Evolutionary conservation across 2,888 invertebrate genomes (phyloP).

Genomic region (Limnephilus lunatus): DNA sequence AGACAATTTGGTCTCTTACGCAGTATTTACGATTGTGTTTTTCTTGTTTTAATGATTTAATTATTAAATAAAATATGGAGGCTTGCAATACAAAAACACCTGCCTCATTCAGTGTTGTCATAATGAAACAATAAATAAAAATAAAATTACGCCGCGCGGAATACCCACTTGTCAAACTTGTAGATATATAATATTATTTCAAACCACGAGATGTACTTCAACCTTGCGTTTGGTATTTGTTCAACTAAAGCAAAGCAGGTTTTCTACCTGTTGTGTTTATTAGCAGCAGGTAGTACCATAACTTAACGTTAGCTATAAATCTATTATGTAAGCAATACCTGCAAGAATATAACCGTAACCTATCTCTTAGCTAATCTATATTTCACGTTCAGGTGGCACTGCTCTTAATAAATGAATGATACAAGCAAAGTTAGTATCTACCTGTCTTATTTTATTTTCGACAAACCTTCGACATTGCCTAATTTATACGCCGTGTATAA

Average conservation of each 20-base stretch:
- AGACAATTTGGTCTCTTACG: no score
- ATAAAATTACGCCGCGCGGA: no score
- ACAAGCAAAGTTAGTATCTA: neutral
- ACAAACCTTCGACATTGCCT: neutral
- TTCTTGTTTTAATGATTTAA: no score
- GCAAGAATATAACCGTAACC: neutral
- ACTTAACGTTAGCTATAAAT: neutral
- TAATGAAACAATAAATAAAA: no score
- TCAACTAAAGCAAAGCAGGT: neutral
- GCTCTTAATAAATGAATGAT: neutral
- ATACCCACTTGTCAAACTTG: neutral
- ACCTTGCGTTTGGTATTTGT: neutral
- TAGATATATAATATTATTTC: neutral
- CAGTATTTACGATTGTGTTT: no score
- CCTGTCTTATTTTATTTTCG: neutral
- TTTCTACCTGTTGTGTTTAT: neutral
- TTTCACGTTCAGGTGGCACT: conserved; percentile 20
- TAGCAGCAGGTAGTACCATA: neutral
- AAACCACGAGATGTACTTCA: neutral
- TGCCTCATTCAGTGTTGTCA: no score
- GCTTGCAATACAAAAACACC: no score
- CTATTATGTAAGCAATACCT: neutral
- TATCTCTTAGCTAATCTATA: neutral
- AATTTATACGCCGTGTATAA: neutral
- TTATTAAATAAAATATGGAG: no score